Evolutionary conservation across 2,113 vertebrate species (phyloP), one percentile per base, ranked within the genome.

Genomic region (Coptodon rendalli): DNA sequence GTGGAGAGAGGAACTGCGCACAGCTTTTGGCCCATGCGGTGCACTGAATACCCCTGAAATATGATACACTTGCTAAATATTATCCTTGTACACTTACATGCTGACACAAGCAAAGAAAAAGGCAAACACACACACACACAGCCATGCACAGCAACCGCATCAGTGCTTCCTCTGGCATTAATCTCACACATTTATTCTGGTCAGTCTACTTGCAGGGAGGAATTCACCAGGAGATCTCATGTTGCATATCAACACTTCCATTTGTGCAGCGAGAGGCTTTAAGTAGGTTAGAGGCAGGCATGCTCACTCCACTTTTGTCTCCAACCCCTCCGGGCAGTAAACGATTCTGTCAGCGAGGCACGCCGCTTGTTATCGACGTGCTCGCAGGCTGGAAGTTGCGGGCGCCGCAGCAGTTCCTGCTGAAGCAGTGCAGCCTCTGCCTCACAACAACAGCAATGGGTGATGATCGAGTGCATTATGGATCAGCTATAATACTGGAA

Each of bases 211-310:
- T 87, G 89, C 86, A 91, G 93, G 91, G 89, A 93, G 89, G 94
- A 94, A 95, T 94, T 94, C 94, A 93, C 87, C 89, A 87, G 92
- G 92, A 93, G 92, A 86, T 94, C 94, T 95, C 94, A 93, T 89
- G 94, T 94, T 96, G 94, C 95, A 94, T 92, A 94, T 95, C 94
- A 93, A 95, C 95, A 91, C 93, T 92, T 94, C 92, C 91, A 92
- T 95, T 94, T 94, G 91, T 93, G 95, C 93, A 90, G 93, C 22
- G 34, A 61, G 88, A 82, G 93, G 88, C 91, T 94, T 66, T 92
- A 95, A 95, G 93, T 94, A 90, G 93, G 94, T 96, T 95, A 94
- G 85, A 94, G 94, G 91, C 92, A 85, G 89, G 89, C 91, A 90
- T 91, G 92, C 93, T 87, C 92, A 81, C 92, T 91, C 92, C 92